Evolutionary conservation across 2,113 vertebrate genomes (phyloP), one percentile per base, ranked within the genome.

Genomic region (Halichoeres trimaculatus): DNA sequence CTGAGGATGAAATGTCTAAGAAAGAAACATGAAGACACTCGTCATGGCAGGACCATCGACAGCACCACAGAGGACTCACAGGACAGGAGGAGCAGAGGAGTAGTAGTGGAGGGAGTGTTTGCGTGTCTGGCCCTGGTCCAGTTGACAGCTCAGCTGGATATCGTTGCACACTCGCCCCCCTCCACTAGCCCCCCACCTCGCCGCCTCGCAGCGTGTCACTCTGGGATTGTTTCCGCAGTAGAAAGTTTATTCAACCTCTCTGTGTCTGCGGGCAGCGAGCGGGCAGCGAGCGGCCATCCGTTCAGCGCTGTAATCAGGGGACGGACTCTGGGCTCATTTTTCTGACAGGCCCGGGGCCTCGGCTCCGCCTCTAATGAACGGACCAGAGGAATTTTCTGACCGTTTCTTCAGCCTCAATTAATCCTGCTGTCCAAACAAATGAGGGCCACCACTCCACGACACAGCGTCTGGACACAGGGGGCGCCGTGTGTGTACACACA

Each of bases 231-330:
- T 97, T 96, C 94, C 90, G 90, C 93, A 94, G 94, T 94, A 96
- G 91, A 96, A 96, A 96, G 96, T 96, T 97, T 96, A 97, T 96
- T 97, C 96, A 97, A 95, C 95, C 95, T 95, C 93, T 95, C 93
- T 93, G 92, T 94, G 93, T 83, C 93, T 86, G 77, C 85, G 83
- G 88, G 78, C 85, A 61, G 30, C 30, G 30, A 30, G 30, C 30
- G 30, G 30, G 30, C 67, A 9, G 74, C 30, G 87, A 76, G 81
- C 54, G 84, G 69, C 82, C 85, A 84, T 83, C 94, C 90, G 90
- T 94, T 95, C 95, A 93, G 76, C 93, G 91, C 93, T 95, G 95
- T 96, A 92, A 95, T 97, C 95, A 95, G 79, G 90, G 74, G 91
- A 78, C 78, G 84, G 90, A 90, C 90, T 6, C 30, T 30, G 30